Evolutionary conservation across 2,888 invertebrate species (phyloP).

Genomic region (Empis stercorea): DNA sequence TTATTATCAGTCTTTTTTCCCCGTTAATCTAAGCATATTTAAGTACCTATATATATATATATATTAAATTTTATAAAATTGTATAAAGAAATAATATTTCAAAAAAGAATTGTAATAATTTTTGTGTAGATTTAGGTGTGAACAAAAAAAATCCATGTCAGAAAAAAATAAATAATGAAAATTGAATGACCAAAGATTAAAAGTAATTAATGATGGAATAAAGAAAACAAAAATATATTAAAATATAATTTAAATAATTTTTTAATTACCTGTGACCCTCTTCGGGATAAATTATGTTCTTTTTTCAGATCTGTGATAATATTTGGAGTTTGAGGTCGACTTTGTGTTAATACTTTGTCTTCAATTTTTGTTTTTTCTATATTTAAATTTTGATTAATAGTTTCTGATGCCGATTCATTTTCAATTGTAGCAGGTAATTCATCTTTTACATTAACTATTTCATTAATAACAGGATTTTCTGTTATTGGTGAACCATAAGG

Average conservation of each 20-base stretch:
- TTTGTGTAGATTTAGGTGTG: neutral
- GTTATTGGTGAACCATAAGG: neutral
- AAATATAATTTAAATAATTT: no score
- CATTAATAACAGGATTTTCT: neutral
- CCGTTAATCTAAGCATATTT: no score
- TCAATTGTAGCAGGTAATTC: neutral
- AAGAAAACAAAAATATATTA: no score
- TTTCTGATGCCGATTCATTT: neutral
- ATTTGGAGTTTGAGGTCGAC: constrained; percentile 6
- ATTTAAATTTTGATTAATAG: no score
- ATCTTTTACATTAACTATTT: neutral
- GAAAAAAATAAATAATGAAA: no score
- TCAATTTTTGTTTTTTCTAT: neutral
- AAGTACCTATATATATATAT: no score
- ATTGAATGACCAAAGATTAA: no score
- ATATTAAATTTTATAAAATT: no score
- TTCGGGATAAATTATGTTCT: constrained; percentile 13
- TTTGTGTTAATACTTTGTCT: neutral
- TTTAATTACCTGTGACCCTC: constrained; percentile 17
- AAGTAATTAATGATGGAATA: no score
- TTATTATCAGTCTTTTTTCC: no score
- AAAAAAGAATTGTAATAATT: neutral
- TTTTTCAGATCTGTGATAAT: neutral
- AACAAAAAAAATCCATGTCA: no score
- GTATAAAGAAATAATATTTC: neutral